Base-by-base conservation (phyloP, 2,113 vertebrate species). In the Anarrhichthys ocellatus region DNA sequence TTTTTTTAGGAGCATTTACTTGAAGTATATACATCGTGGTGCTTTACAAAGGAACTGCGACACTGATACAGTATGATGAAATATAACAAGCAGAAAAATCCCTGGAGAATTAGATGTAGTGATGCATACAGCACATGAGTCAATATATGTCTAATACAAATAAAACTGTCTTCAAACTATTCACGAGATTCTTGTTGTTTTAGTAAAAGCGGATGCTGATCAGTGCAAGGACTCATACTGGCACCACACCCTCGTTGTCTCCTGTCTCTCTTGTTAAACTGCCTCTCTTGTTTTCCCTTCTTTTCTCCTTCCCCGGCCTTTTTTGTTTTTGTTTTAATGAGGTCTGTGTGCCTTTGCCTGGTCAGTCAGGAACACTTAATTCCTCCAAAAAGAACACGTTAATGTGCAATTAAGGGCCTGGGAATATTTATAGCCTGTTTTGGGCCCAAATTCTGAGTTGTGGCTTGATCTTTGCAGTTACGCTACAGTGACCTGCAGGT, bases 311-410 rank as follows among this genome's bases (percentile, higher is more conserved):
- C 66, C 69, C 50, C 44, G 0, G 6, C 29, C 40, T 66, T 29
- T 72, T 29, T 66, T 24, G 27, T 27, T 75, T 24, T 46, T 67
- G 66, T 52, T 90, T 88, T 91, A 86, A 92, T 44, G 80, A 92
- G 90, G 73, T 87, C 85, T 92, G 70, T 85, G 76, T 80, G 86
- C 87, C 63, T 85, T 69, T 58, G 62, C 87, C 67, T 63, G 65
- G 84, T 89, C 90, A 82, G 69, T 82, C 84, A 84, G 83, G 80
- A 90, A 89, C 87, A 88, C 44, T 87, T 90, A 84, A 91, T 91
- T 69, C 85, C 78, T 67, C 78, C 78, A 63, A 77, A 87, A 87
- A 87, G 85, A 90, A 86, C 85, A 85, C 27, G 64, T 82, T 86
- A 81, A 88, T 84, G 71, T 90, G 85, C 82, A 90, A 84, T 89